Evolutionary conservation across 2,888 invertebrate genomes (phyloP).

Genomic region (Hydropsyche betteni): DNA sequence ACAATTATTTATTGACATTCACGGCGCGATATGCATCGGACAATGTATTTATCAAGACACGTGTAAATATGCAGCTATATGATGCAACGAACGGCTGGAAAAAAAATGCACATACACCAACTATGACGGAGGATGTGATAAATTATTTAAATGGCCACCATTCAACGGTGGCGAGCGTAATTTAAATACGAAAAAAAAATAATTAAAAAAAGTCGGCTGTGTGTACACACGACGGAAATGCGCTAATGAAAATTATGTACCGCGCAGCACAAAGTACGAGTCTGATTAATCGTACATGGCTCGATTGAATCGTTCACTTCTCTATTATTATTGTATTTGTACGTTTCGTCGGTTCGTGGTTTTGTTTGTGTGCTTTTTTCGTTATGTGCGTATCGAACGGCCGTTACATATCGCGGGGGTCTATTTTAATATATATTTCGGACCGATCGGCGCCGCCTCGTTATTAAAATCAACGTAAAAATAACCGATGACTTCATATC

Average conservation of each 20-base stretch:
- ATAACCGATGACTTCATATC: conserved; percentile 36
- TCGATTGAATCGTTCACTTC: not conserved
- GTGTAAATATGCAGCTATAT: conserved; percentile 6
- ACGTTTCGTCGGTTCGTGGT: not conserved
- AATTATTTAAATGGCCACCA: conserved; percentile 27
- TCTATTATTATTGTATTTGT: not conserved
- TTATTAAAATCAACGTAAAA: conserved; percentile 34
- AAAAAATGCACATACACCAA: conserved; percentile 10
- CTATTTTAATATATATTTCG: conserved; percentile 28
- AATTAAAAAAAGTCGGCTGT: not conserved
- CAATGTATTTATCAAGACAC: not conserved
- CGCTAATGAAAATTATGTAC: conserved; percentile 26
- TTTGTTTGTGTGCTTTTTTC: not conserved
- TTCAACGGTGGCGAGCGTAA: conserved; percentile 24
- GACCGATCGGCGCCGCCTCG: conserved; percentile 21
- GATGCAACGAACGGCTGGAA: not conserved
- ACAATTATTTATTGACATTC: too few relatives aligned
- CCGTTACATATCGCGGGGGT: conserved; percentile 1
- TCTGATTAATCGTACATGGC: conserved; percentile 2
- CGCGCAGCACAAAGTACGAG: not conserved
- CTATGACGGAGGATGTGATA: conserved; percentile 31
- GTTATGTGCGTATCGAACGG: not conserved
- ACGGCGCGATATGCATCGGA: not conserved
- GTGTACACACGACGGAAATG: conserved; percentile 9
- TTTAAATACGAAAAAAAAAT: conserved; percentile 17